A percentile compares a stretch with the other conserved stretches of the same genome.
Conservation (phyloP, 2,113 vertebrate species). For the Mormyrus iriodes region DNA sequence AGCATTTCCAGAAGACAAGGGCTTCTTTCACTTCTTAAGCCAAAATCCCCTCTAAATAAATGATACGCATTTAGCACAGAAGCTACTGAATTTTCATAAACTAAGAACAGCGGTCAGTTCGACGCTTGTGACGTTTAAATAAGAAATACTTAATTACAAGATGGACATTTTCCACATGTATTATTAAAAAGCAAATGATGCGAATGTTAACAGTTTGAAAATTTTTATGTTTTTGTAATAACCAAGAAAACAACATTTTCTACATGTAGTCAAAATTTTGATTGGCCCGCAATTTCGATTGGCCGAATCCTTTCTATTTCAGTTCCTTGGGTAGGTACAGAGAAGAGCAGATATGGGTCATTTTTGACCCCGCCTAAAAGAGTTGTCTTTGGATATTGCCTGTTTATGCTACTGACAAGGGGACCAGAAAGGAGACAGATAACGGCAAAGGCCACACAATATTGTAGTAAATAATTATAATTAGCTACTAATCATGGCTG, state of each 20-base stretch:
- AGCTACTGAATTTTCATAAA: neutral
- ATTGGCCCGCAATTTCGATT: neutral
- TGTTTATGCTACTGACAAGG: too few species aligned
- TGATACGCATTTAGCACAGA: constrained; percentile 27
- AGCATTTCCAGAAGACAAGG: constrained; percentile 25
- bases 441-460: neutral
- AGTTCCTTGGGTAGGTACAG: neutral
- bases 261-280: neutral
- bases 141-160: neutral
- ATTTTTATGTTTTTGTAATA: neutral
- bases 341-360: neutral
- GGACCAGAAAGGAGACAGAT: too few species aligned
- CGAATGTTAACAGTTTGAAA: neutral
- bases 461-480: neutral
- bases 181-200: neutral
- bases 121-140: neutral
- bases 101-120: neutral
- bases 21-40: constrained; percentile 35
- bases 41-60: constrained; percentile 22
- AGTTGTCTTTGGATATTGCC: neutral
- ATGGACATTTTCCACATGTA: neutral
- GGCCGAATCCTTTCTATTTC: neutral
- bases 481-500: neutral
- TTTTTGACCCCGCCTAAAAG: neutral
- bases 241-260: neutral